Conservation (phyloP, 2,888 invertebrate genomes). For the Archips crataeganus region DNA sequence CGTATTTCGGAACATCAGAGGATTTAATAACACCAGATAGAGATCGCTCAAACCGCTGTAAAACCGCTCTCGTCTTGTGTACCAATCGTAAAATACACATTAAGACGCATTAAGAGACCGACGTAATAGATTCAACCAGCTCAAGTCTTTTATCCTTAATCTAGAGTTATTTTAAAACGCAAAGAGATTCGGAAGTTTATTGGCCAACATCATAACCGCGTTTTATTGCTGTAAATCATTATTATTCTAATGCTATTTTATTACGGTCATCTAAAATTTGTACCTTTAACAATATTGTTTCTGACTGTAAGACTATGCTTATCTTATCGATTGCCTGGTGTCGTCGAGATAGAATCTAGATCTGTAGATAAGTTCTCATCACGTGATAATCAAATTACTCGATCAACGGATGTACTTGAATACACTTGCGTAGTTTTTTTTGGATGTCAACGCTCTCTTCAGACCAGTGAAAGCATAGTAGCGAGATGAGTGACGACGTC, state of each 20-base stretch:
- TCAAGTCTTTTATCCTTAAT: constrained; percentile 79
- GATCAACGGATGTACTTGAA: constrained; percentile 48
- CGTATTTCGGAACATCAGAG: constrained; percentile 82
- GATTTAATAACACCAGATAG: constrained; percentile 83
- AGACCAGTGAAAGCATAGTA: constrained; percentile 62
- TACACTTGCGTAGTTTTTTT: constrained; percentile 48
- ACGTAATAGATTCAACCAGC: constrained; percentile 68
- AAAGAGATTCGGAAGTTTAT: constrained; percentile 77
- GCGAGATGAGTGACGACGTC: constrained; percentile 58
- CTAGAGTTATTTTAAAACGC: constrained; percentile 81
- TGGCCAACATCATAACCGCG: constrained; percentile 75
- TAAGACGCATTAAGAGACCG: constrained; percentile 82
- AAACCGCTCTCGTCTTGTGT: constrained; percentile 82
- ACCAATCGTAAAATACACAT: constrained; percentile 85
- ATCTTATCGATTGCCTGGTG: constrained; percentile 65
- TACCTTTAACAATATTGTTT: constrained; percentile 67
- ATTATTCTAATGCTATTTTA: constrained; percentile 80
- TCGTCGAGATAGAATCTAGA: constrained; percentile 59
- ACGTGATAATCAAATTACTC: constrained; percentile 43
- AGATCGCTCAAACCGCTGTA: constrained; percentile 81
- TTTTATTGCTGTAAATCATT: constrained; percentile 81
- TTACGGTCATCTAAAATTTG: constrained; percentile 68
- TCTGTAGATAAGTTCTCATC: constrained; percentile 45
- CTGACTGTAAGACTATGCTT: constrained; percentile 55
- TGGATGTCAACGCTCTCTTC: constrained; percentile 59